A percentile compares a stretch with the other conserved stretches of the same genome.
These are phyloP conservation scores for Dryocosmus kuriphilus DNA, from an alignment of 2,888 invertebrate genomes.

Conservation along the genomic window DNA sequence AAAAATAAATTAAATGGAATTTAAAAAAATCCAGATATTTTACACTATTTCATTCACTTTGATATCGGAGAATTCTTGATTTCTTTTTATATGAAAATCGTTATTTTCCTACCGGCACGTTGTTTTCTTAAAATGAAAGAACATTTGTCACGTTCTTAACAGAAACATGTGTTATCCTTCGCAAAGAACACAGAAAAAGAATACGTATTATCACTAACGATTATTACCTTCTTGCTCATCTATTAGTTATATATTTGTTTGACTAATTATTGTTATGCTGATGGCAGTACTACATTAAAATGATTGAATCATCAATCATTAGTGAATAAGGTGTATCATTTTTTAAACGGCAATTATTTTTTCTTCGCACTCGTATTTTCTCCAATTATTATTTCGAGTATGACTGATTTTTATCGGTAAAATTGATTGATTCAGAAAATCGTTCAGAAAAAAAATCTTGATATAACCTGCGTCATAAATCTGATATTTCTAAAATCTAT, in stretches of 20 bases:
- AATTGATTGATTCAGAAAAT: neutral
- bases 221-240: neutral
- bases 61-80: neutral
- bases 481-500: neutral
- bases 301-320: neutral
- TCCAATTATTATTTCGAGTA: neutral
- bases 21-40: no score
- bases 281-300: neutral
- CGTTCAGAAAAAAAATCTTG: no score
- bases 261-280: neutral
- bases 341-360: neutral
- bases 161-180: conserved; percentile 13
- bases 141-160: neutral
- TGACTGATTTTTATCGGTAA: neutral
- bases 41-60: neutral
- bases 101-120: no score
- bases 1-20: no score
- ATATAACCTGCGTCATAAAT: no score
- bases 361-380: neutral
- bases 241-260: neutral
- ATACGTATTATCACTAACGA: neutral
- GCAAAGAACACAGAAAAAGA: neutral
- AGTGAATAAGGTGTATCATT: neutral
- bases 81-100: neutral
- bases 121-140: no score